Base-by-base conservation (phyloP, 2,888 invertebrate genomes). In the Ypsolopha scabrella region DNA sequence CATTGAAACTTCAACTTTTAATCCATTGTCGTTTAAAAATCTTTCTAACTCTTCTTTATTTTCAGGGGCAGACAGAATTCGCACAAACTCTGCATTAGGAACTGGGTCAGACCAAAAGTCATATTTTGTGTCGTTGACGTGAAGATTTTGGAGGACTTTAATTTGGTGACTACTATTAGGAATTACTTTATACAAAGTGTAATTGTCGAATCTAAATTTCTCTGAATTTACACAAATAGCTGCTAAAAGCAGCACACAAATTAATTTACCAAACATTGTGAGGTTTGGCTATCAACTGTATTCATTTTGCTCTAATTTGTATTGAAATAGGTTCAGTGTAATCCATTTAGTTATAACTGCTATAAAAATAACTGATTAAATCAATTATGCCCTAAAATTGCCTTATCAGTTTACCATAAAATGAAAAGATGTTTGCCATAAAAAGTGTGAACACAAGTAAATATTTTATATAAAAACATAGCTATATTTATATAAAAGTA, bases 161-260 rank as follows among this genome's bases (percentile, higher is more conserved):
- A 79, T 53, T 38, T 80, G 74, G 9, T 68, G 63, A 7, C 60
- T 52, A 2, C 60, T 68, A 13, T 57, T 56, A 7, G 86, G 83
- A 0, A 60, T 58, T 1, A 85, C 58, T 50, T 79, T 63, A 53
- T 70, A 78, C 36, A 86, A 77, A 54, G 74, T 68, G 61, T 81
- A 82, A 46, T 78, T 70, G 36, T 78, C 64, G 35, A 54, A 58
- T 7, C 52, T 53, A 35, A 58, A 51, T 41, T 57, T 55, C 48
- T 53, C 55, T 13, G 24, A 13, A 43, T 8, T 14, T 14, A 43
- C 43, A 43, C 43, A 43, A 4, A 24, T 6, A 9, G 24, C 8
- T 43, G 43, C 43, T 24, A 43, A 24, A 9, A 43, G 9, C 34
- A 46, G 11, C 10, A 46, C 24, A 24, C 24, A 24, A 3, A 24